Base-by-base conservation (phyloP, 1,140 invertebrate species). In the Phymastichus coffea region DNA sequence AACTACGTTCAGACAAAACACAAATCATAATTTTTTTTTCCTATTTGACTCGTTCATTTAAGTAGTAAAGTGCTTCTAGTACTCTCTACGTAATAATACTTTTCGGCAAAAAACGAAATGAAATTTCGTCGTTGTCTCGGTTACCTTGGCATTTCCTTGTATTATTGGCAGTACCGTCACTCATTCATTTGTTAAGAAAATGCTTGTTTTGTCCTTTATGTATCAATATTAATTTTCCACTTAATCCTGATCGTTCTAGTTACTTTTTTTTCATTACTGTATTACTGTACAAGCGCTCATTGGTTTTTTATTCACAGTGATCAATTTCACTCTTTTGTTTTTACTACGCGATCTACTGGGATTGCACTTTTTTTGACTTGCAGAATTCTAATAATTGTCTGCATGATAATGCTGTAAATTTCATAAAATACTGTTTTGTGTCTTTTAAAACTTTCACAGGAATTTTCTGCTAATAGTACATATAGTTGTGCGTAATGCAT, bases 331-430 rank as follows among this genome's bases (percentile, higher is more conserved):
- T 35, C 14, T 30, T 41, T 54, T 8, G 14, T 43, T 41, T 41
- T 30, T 20, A 8, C 28, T 55, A 46, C 20, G 28, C 30, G 30
- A 48, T 47, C 33, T 28, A 57, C 44, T 47, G 33, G 22, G 54
- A 57, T 57, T 57, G 54, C 54, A 57, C 15, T 56, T 47, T 22
- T 55, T n/a, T 57, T 57, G 43, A 57, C n/a, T 47, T 57, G 33
- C 54, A 44, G 25, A 35, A 23, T 12, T 44, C 41, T n/a, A n/a
- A n/a, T n/a, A n/a, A n/a, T n/a, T n/a, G n/a, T n/a, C n/a, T n/a
- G n/a, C n/a, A 33, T 55, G 25, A 30, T 43, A 17, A 17, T 25
- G 28, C 25, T 38, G 2, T 54, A 4, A 43, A 46, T 20, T 47
- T 12, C 22, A 37, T 57, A 57, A 57, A 57, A 48, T 57, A 57